phyloP scores from a whole-genome alignment of 2,888 invertebrate species.

The Norana najaformis region DNA sequence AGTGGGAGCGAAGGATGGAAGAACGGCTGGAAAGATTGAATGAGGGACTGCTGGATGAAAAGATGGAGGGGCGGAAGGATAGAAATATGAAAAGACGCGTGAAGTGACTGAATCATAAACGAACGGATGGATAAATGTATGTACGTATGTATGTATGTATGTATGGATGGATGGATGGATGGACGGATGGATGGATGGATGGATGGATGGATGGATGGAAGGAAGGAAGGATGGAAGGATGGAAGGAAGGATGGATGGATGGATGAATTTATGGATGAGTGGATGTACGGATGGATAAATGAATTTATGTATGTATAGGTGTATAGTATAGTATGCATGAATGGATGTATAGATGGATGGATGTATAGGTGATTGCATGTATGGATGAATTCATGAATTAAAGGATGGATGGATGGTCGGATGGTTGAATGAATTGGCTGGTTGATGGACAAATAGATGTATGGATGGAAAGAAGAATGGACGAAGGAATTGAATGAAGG shows the following conservation, averaged over 20 bases:
- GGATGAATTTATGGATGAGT: too few relatives aligned
- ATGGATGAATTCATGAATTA: background rate
- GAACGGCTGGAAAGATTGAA: background rate
- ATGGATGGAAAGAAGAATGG: too few relatives aligned
- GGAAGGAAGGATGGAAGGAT: background rate
- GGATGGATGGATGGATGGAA: background rate
- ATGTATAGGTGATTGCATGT: background rate
- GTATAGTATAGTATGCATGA: too few relatives aligned
- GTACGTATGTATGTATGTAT: background rate
- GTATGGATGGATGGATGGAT: background rate
- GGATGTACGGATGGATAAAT: too few relatives aligned
- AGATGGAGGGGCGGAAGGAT: background rate
- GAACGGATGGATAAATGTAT: background rate
- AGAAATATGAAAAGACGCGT: too few relatives aligned
- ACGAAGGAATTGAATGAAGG: too few relatives aligned
- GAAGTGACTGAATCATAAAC: background rate
- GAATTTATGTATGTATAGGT: too few relatives aligned
- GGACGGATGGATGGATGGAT: background rate
- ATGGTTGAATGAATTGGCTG: too few relatives aligned
- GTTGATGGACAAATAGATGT: too few relatives aligned
- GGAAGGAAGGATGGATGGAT: too few relatives aligned
- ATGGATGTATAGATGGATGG: too few relatives aligned
- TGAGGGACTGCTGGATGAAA: background rate
- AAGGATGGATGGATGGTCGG: background rate
- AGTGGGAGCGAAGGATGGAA: background rate